Evolutionary conservation across 2,797 vertebrate genomes (phyloP).

Genomic region (Pithecia hirsuta): DNA sequence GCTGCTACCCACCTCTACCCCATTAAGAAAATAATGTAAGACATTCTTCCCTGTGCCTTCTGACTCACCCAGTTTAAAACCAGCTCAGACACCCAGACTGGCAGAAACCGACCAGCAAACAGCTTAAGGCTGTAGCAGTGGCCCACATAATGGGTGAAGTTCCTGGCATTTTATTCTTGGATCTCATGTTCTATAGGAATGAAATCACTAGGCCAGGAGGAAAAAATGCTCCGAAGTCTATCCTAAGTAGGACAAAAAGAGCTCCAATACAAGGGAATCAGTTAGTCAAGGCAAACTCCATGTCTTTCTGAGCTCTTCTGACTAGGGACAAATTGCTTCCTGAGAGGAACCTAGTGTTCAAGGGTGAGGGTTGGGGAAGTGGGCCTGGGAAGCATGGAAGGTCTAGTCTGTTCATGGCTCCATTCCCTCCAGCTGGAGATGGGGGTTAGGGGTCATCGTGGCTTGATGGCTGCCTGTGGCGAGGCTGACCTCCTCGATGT

Average conservation of each 20-base stretch:
- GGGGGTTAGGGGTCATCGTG: not conserved
- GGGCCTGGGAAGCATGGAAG: not conserved
- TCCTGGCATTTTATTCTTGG: not conserved
- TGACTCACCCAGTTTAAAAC: not conserved
- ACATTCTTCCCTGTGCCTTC: not conserved
- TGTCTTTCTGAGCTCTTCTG: not conserved
- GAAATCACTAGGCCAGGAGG: not conserved
- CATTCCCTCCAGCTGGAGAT: not conserved
- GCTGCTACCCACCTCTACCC: not conserved
- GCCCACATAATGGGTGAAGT: not conserved
- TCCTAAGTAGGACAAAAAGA: not conserved
- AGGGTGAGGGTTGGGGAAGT: not conserved
- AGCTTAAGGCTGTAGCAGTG: not conserved
- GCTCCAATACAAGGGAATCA: not conserved
- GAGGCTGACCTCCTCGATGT: constrained; percentile 94
- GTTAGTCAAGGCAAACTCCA: not conserved
- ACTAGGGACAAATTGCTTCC: not conserved
- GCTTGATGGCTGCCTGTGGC: not conserved
- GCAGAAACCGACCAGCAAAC: not conserved
- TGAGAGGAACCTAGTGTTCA: not conserved
- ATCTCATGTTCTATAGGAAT: not conserved
- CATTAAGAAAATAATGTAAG: not conserved
- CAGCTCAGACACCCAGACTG: not conserved
- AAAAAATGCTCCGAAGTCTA: not conserved
- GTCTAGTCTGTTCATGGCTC: not conserved